Conservation (phyloP, 2,797 vertebrate species). For the Bradypus variegatus region DNA sequence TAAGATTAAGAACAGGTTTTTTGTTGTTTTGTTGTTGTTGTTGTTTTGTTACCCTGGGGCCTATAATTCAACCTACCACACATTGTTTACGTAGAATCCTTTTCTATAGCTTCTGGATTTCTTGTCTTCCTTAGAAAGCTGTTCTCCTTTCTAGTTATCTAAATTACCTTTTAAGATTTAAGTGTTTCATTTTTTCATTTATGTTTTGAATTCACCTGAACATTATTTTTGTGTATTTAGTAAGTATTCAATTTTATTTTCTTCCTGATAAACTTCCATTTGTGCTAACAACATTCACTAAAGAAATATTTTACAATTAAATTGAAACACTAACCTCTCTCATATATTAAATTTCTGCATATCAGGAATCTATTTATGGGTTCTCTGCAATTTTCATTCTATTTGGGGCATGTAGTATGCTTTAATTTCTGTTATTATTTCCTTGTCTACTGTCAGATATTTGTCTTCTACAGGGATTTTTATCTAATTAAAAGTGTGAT, state of each 20-base stretch:
- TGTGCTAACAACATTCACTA: not conserved
- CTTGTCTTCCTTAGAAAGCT: not conserved
- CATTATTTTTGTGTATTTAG: not conserved
- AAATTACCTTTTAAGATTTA: not conserved
- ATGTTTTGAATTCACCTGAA: not conserved
- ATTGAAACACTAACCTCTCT: not conserved
- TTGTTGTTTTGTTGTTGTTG: too few relatives aligned
- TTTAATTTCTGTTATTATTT: not conserved
- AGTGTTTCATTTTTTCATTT: not conserved
- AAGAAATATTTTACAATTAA: not conserved
- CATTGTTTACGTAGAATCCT: too few relatives aligned
- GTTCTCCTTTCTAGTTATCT: not conserved
- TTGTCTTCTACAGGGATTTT: not conserved
- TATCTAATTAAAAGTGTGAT: not conserved
- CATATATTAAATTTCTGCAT: not conserved
- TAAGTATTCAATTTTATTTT: not conserved
- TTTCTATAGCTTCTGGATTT: not conserved
- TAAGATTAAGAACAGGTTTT: too few relatives aligned
- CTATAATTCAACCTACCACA: too few relatives aligned
- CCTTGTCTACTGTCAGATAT: not conserved
- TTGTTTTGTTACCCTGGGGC: too few relatives aligned
- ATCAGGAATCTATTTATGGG: not conserved
- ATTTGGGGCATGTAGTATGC: not conserved
- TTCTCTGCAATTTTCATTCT: not conserved
- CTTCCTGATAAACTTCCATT: not conserved